Evolutionary conservation across 2,888 invertebrate species (phyloP).

Genomic region (Phoronis australis): DNA sequence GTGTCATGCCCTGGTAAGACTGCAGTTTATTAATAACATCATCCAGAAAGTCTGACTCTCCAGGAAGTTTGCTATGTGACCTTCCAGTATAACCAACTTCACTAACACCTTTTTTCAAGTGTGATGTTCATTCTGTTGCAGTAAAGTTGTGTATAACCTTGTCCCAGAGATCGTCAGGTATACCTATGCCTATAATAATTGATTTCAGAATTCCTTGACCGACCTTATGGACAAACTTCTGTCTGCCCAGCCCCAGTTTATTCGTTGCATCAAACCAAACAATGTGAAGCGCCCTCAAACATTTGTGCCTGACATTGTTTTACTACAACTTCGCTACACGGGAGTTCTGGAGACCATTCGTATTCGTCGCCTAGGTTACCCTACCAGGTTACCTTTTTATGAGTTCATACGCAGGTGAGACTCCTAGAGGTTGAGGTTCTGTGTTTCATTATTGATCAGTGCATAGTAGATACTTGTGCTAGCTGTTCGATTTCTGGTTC

Average conservation of each 20-base stretch:
- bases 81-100: background rate
- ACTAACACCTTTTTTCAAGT: background rate
- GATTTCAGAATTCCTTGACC: constrained; percentile 38
- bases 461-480: background rate
- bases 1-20: too few species aligned
- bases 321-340: constrained; percentile 37
- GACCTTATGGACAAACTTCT: constrained; percentile 35
- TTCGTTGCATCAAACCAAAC: constrained; percentile 46
- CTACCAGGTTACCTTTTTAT: constrained; percentile 27
- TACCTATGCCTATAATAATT: too few species aligned
- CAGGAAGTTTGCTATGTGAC: too few species aligned
- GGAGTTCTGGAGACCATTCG: constrained; percentile 39
- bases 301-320: constrained; percentile 32
- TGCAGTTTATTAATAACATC: too few species aligned
- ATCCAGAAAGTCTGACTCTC: too few species aligned
- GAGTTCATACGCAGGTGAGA: constrained; percentile 34
- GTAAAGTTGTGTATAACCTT: too few species aligned
- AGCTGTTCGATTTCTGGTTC: background rate
- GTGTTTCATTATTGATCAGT: background rate
- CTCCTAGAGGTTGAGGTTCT: background rate
- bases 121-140: too few species aligned
- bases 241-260: constrained; percentile 32
- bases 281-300: constrained; percentile 21
- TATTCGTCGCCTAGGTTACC: constrained; percentile 38
- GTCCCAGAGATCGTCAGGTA: too few species aligned